Conservation (phyloP, 2,888 invertebrate genomes). For the Lutraria lutraria region DNA sequence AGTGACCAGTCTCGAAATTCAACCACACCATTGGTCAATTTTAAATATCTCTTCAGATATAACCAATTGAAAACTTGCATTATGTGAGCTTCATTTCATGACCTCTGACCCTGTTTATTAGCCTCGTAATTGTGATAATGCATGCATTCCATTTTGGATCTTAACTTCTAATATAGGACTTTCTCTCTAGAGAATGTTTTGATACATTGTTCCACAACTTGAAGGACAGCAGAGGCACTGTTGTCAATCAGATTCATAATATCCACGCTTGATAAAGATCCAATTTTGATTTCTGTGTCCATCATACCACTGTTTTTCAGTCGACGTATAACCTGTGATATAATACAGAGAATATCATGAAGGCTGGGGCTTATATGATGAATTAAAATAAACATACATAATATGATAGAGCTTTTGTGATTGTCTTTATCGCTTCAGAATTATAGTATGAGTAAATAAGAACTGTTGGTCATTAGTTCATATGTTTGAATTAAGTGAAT, state of each 20-base stretch:
- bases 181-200: conserved; percentile 73
- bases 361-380: background rate
- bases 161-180: conserved; percentile 73
- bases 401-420: background rate
- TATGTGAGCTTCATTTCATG: background rate
- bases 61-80: too few species aligned
- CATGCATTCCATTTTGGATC: background rate
- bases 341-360: background rate
- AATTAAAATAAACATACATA: background rate
- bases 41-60: too few species aligned
- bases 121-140: too few species aligned
- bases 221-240: conserved; percentile 72
- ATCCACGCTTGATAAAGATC: conserved; percentile 52
- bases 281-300: conserved; percentile 59
- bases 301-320: conserved; percentile 56
- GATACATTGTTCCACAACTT: conserved; percentile 77
- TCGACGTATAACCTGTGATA: conserved; percentile 64
- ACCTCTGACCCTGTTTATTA: background rate
- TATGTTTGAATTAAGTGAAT: too few species aligned
- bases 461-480: too few species aligned
- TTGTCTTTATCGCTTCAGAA: background rate
- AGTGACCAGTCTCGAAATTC: too few species aligned
- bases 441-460: too few species aligned
- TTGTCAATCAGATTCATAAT: conserved; percentile 69
- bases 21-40: too few species aligned